Percentiles rank a stretch among this genome's conserved stretches.
Conservation (phyloP, 2,888 invertebrate genomes). For the Thymelicus sylvestris region DNA sequence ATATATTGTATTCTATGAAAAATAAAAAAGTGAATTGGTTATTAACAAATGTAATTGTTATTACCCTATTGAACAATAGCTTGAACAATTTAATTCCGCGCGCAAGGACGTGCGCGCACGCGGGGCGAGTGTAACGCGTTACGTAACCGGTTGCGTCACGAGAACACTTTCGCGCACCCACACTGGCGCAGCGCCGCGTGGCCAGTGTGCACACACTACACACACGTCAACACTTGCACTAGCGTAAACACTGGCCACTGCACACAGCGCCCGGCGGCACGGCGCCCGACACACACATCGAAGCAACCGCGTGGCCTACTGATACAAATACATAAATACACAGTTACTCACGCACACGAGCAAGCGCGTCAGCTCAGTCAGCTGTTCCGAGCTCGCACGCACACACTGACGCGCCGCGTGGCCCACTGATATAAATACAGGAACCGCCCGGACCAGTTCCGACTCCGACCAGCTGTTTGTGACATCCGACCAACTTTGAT, state of each 20-base stretch:
- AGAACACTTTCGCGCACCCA: constrained; percentile 46
- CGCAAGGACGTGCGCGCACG: constrained; percentile 16
- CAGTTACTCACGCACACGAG: constrained; percentile 39
- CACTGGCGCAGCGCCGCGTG: constrained; percentile 40
- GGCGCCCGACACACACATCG: constrained; percentile 7
- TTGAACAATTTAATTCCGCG: constrained; percentile 1
- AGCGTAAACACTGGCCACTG: background rate
- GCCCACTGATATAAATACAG: constrained; percentile 28
- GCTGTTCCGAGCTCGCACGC: constrained; percentile 39
- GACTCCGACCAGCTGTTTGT: constrained; percentile 13
- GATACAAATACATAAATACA: constrained; percentile 21
- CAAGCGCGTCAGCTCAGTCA: constrained; percentile 43
- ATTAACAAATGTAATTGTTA: background rate
- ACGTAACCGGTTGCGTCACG: constrained; percentile 45
- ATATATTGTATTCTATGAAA: too few species aligned
- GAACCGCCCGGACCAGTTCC: constrained; percentile 8
- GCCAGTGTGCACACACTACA: constrained; percentile 20
- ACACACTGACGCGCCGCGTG: constrained; percentile 9
- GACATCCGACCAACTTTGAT: background rate
- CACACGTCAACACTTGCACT: constrained; percentile 4
- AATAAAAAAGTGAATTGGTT: too few species aligned
- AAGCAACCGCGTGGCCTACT: constrained; percentile 22
- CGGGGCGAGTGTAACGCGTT: constrained; percentile 31
- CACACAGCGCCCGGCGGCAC: background rate
- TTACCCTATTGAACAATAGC: background rate